Evolutionary conservation across 2,888 invertebrate species (phyloP).

Genomic region (Geophilus truncorum): DNA sequence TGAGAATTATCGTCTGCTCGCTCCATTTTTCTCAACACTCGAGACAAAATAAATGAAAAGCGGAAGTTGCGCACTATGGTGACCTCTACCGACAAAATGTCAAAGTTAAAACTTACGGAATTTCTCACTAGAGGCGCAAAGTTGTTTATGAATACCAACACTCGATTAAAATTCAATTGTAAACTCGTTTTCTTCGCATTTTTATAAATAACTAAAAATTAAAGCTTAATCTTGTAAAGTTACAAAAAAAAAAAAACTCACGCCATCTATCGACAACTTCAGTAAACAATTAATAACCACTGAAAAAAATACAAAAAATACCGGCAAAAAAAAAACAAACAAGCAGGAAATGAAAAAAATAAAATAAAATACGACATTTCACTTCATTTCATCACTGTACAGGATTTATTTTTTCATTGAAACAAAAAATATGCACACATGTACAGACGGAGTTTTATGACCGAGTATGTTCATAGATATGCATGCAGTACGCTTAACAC

Average conservation of each 20-base stretch:
- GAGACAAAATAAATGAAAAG: not conserved
- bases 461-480: slow-evolving; percentile 20
- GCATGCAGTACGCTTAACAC: not conserved
- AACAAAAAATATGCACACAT: slow-evolving; percentile 12
- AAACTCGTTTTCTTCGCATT: too few relatives aligned
- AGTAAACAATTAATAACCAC: too few relatives aligned
- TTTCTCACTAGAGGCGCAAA: too few relatives aligned
- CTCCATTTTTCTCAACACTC: not conserved
- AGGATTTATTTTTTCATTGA: slow-evolving; percentile 1
- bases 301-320: too few relatives aligned
- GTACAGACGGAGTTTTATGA: slow-evolving; percentile 11
- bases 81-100: not conserved
- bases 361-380: not conserved
- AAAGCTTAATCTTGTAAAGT: too few relatives aligned
- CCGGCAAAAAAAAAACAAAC: too few relatives aligned
- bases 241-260: too few relatives aligned
- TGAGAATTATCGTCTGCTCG: not conserved
- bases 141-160: too few relatives aligned
- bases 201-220: too few relatives aligned
- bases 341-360: too few relatives aligned
- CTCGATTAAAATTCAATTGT: too few relatives aligned
- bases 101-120: not conserved
- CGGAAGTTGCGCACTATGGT: not conserved
- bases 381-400: not conserved
- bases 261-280: too few relatives aligned